These are phyloP conservation scores for Xylocopa sonorina DNA, from an alignment of 1,140 invertebrate genomes.

Conservation along the genomic window DNA sequence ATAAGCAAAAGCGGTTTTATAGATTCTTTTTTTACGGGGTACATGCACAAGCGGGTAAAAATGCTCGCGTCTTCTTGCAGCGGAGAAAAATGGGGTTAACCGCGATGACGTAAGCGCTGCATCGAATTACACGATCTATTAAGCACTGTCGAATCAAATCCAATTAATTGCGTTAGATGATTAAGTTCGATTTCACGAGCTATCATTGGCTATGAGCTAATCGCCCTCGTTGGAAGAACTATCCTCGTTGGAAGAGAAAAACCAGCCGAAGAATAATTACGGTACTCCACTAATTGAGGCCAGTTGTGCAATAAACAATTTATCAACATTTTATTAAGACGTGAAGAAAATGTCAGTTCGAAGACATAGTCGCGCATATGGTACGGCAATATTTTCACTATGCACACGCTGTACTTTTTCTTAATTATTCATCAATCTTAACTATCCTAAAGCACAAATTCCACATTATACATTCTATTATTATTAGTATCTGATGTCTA, in stretches of 20 bases:
- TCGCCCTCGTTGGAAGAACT: neutral
- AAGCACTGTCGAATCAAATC: conserved; percentile 15
- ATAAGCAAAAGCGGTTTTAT: neutral
- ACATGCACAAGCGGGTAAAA: neutral
- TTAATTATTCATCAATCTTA: too few relatives aligned
- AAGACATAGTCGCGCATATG: too few relatives aligned
- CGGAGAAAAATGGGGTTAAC: neutral
- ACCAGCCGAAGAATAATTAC: neutral
- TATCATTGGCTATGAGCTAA: neutral
- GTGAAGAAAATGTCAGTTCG: too few relatives aligned
- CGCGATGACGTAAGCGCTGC: neutral
- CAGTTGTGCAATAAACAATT: too few relatives aligned
- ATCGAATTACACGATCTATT: conserved; percentile 21
- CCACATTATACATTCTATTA: too few relatives aligned
- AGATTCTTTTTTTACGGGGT: too few relatives aligned
- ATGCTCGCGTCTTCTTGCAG: neutral
- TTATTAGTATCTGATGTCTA: too few relatives aligned
- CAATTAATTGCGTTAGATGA: conserved; percentile 32
- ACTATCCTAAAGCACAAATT: too few relatives aligned
- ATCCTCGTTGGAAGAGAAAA: neutral
- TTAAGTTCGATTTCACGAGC: conserved; percentile 23
- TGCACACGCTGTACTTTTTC: too few relatives aligned
- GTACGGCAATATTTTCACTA: too few relatives aligned
- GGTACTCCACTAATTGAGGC: too few relatives aligned
- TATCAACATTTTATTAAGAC: too few relatives aligned